phyloP scores from a whole-genome alignment of 2,888 invertebrate genomes.

The Thymelicus lineola region DNA sequence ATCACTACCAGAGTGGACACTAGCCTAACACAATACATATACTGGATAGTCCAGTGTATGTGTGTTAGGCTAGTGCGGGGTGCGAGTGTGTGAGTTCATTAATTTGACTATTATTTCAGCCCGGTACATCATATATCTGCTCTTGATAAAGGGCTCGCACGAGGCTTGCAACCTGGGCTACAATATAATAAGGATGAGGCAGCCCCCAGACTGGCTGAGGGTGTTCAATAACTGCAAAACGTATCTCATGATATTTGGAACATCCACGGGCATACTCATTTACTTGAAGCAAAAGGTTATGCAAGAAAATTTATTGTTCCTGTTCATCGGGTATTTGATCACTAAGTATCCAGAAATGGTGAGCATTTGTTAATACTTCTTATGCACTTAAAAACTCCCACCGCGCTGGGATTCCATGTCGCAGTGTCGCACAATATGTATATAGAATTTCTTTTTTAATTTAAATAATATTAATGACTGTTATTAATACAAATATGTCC shows the following conservation, averaged over 20 bases:
- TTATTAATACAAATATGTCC: no score
- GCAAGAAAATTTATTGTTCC: conserved; percentile 52
- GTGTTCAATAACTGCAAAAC: conserved; percentile 44
- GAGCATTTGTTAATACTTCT: conserved; percentile 43
- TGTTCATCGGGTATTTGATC: conserved; percentile 56
- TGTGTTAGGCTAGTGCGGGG: no score
- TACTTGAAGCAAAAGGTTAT: conserved; percentile 49
- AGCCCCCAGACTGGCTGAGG: conserved; percentile 29
- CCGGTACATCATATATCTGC: conserved; percentile 58
- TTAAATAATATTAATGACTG: no score
- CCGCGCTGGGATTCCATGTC: no score
- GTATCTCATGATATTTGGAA: conserved; percentile 46
- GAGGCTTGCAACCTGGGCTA: conserved; percentile 43
- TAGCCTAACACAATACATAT: no score
- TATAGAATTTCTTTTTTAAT: no score
- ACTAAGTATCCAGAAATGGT: conserved; percentile 59
- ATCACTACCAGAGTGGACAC: no score
- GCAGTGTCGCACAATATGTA: no score
- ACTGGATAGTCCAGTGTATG: no score
- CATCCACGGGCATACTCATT: conserved; percentile 45
- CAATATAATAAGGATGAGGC: conserved; percentile 39
- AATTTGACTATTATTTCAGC: conserved; percentile 51
- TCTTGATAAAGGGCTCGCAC: conserved; percentile 53
- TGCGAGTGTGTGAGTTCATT: no score
- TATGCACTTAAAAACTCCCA: no score